Conservation (phyloP, 2,113 vertebrate genomes). For the Lasiurus borealis region DNA sequence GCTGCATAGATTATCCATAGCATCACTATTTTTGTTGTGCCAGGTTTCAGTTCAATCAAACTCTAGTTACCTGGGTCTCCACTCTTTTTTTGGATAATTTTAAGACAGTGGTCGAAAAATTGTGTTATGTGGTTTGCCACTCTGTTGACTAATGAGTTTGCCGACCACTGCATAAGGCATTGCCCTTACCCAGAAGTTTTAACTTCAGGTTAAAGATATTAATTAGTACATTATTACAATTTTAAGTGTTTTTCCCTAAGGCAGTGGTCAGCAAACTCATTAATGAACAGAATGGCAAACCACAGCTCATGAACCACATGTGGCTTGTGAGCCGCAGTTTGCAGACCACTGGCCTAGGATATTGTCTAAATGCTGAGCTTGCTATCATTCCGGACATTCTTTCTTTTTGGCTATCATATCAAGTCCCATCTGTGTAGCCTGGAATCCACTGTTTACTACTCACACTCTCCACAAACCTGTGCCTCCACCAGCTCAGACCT, state of each 20-base stretch:
- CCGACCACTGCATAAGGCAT: too few species aligned
- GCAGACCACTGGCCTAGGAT: not conserved
- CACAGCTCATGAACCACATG: too few species aligned
- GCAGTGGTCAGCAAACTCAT: too few species aligned
- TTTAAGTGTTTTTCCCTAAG: too few species aligned
- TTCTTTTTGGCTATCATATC: not conserved
- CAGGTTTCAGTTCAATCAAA: conserved; percentile 33
- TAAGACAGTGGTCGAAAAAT: too few species aligned
- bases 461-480: not conserved
- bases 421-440: not conserved
- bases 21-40: not conserved
- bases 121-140: too few species aligned
- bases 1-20: not conserved
- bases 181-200: too few species aligned
- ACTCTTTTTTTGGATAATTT: not conserved
- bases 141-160: too few species aligned
- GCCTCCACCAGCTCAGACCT: not conserved
- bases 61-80: not conserved
- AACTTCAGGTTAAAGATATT: too few species aligned
- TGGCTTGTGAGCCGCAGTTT: too few species aligned
- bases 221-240: too few species aligned
- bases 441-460: not conserved
- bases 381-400: not conserved
- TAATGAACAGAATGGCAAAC: too few species aligned
- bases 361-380: not conserved